Evolutionary conservation across 2,113 vertebrate genomes (phyloP).

Genomic region (Semnornis frantzii): DNA sequence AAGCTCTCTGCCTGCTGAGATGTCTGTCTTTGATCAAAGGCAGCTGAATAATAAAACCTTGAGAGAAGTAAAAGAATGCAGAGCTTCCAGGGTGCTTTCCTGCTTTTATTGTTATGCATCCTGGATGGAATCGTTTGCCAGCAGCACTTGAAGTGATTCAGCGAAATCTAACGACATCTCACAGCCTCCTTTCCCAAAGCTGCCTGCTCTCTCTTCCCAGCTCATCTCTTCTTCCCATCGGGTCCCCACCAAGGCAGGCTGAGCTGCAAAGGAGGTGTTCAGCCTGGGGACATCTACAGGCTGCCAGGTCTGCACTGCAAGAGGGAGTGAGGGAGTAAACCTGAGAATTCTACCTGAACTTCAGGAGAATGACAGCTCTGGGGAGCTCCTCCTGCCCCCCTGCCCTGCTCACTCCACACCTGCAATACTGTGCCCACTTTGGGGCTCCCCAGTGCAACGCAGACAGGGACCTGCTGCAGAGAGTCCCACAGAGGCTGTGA

Average conservation of each 20-base stretch:
- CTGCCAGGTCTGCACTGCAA: neutral
- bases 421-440: too few relatives aligned
- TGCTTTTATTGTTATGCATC: neutral
- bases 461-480: too few relatives aligned
- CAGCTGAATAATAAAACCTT: neutral
- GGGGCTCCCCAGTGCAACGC: too few relatives aligned
- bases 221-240: neutral
- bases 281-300: neutral
- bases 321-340: neutral
- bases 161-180: neutral
- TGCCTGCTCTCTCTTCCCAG: neutral
- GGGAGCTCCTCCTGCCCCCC: too few relatives aligned
- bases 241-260: neutral
- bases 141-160: neutral
- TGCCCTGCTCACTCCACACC: too few relatives aligned
- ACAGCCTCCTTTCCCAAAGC: neutral
- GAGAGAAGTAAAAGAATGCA: neutral
- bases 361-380: neutral
- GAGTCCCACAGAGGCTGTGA: too few relatives aligned
- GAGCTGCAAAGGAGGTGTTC: neutral
- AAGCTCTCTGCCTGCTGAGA: neutral
- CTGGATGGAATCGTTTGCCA: neutral
- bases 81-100: neutral
- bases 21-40: neutral
- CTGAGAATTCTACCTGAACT: neutral